Base-by-base conservation (phyloP, 2,888 invertebrate genomes). In the Lysandra coridon region DNA sequence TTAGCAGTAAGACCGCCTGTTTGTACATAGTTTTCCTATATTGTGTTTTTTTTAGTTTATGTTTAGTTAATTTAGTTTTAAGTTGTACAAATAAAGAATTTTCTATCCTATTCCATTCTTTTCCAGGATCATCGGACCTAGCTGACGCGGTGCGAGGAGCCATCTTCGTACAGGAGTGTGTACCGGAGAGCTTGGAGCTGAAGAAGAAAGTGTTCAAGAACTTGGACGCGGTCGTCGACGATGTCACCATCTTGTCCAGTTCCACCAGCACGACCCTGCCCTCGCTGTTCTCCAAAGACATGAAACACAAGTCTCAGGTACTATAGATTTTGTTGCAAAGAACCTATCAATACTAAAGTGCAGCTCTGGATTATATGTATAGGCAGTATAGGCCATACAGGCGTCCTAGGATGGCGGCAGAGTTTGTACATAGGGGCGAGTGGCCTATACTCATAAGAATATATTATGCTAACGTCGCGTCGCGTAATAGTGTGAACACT, bases 231-330 rank as follows among this genome's bases (percentile, higher is more conserved):
- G 93, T 98, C 1, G 96, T 97, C 0, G 96, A 96, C n/a, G 92
- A 96, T 81, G 95, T 96, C 73, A 97, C 97, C 0, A 97, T 99
- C 83, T 87, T 99, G 6, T 98, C 99, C 0, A 98, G 98, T 85
- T 99, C 99, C 0, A 98, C 99, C 0, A 99, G 98, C 78, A 98
- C 98, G 1, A 98, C 98, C 81, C 92, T 98, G 81, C 98, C 99
- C 0, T 99, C 99, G 0, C 90, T 96, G 76, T 97, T 99, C 86
- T 97, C 98, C 37, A 97, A 97, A 81, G 95, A 96, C 69, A 90
- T 99, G 81, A 96, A 96, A 84, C 97, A 99, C 87, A 95, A 93
- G 82, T 89, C 94, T 49, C 96, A 96, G 90, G 96, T 96, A 85
- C 12, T 75, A 78, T 53, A 62, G 62, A 0, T 53, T 62, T 57